Base-by-base conservation (phyloP, 1,140 invertebrate genomes). In the Telenomus remus region DNA sequence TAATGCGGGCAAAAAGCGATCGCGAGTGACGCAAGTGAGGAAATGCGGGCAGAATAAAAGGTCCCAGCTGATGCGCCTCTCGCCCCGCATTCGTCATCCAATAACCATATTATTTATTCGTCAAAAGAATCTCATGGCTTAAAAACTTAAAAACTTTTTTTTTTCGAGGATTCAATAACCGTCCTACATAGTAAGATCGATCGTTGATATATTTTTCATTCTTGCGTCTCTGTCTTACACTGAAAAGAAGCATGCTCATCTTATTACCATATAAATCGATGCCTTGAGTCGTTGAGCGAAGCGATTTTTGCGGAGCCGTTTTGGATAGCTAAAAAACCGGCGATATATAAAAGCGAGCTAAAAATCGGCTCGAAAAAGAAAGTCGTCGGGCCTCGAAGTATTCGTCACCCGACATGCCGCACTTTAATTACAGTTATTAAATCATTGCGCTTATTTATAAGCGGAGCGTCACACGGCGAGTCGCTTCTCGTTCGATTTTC, bases 11-110 rank as follows among this genome's bases (percentile, higher is more conserved):
- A 75, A 68, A 68, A 65, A 56, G 13, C 35, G 19, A 14, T 15
- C 42, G 43, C 51, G 65, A 43, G 64, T 56, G 72, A 65, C n/a
- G 19, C 68, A 60, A 70, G 69, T 73, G 49, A 79, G 73, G 74
- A 79, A 79, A 79, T 73, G 73, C 78, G 78, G 65, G 70, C 56
- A 76, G 78, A 80, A 79, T 68, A 73, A 79, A 76, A 80, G 78
- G 19, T 27, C 19, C 6, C n/a, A n/a, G n/a, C n/a, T n/a, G n/a
- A n/a, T n/a, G n/a, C n/a, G n/a, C n/a, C n/a, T n/a, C n/a, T n/a
- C n/a, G n/a, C 6, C 76, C 79, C 81, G 63, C 61, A 78, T 77
- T 81, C 79, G 81, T 79, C 80, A 81, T 57, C 54, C 73, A 65
- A 68, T 84, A 83, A 84, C 84, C 82, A 81, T 27, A 27, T 27